A percentile compares a stretch with the other conserved stretches of the same genome.
phyloP scores from a whole-genome alignment of 2,888 invertebrate genomes.

The Diarsia mendica region DNA sequence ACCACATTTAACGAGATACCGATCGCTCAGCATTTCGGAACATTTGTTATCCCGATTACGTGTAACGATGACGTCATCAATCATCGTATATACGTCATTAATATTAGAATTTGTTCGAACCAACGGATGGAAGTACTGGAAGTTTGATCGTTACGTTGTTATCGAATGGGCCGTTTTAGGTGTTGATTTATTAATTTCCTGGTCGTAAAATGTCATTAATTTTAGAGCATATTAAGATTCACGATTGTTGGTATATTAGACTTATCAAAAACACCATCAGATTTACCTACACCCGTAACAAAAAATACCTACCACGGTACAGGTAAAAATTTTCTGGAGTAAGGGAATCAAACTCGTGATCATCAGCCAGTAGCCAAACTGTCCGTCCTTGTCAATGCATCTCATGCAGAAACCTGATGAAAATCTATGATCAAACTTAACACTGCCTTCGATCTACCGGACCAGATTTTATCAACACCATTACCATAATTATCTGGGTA shows the following conservation, averaged over 20 bases:
- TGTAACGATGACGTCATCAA: conserved; percentile 64
- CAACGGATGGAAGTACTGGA: conserved; percentile 33
- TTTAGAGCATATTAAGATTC: background rate
- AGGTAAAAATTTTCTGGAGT: background rate
- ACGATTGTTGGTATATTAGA: background rate
- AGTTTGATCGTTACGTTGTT: conserved; percentile 53
- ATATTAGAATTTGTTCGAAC: conserved; percentile 64
- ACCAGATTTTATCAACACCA: background rate
- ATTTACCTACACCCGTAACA: background rate
- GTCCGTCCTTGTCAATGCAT: background rate
- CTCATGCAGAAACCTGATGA: background rate
- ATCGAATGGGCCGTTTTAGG: conserved; percentile 11
- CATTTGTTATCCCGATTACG: conserved; percentile 63
- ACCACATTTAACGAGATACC: conserved; percentile 60
- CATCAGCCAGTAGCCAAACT: background rate
- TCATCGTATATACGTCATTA: conserved; percentile 66
- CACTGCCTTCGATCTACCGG: too few relatives aligned
- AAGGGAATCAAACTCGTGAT: background rate
- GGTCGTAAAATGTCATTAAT: background rate
- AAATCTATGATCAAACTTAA: background rate
- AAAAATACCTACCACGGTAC: background rate
- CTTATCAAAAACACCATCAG: background rate
- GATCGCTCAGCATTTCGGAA: conserved; percentile 55
- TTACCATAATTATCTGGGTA: too few relatives aligned
- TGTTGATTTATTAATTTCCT: conserved; percentile 34